Evolutionary conservation across 2,888 invertebrate species (phyloP).

Genomic region (Rotaria sp.): DNA sequence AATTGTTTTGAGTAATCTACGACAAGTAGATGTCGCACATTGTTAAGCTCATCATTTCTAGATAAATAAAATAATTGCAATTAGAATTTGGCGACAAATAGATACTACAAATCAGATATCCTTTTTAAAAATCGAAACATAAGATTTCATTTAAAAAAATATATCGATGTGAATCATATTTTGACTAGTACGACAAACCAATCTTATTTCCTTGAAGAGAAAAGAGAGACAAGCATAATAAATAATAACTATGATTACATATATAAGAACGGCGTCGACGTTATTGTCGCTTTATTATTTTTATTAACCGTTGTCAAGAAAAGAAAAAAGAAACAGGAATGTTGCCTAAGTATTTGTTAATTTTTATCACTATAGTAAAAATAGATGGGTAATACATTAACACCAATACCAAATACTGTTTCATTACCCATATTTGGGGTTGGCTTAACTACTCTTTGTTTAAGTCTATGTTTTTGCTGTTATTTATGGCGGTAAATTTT

Average conservation of each 20-base stretch:
- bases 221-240: not conserved
- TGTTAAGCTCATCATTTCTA: too few relatives aligned
- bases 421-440: not conserved
- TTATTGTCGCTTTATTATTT: not conserved
- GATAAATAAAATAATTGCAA: too few relatives aligned
- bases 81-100: too few relatives aligned
- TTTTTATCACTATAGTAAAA: not conserved
- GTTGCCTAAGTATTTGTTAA: not conserved
- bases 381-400: not conserved
- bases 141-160: not conserved
- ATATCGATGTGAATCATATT: not conserved
- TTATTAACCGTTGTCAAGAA: not conserved
- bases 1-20: too few relatives aligned
- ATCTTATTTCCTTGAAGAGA: conserved; percentile 2
- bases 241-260: conserved; percentile 14
- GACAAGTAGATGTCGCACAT: too few relatives aligned
- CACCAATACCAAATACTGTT: not conserved
- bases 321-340: not conserved
- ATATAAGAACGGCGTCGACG: not conserved
- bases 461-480: conserved; percentile 1
- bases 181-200: not conserved
- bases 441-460: not conserved
- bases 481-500: not conserved
- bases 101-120: too few relatives aligned
- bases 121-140: too few relatives aligned